phyloP scores from a whole-genome alignment of 2,888 invertebrate species.

The Beris chalybata region DNA sequence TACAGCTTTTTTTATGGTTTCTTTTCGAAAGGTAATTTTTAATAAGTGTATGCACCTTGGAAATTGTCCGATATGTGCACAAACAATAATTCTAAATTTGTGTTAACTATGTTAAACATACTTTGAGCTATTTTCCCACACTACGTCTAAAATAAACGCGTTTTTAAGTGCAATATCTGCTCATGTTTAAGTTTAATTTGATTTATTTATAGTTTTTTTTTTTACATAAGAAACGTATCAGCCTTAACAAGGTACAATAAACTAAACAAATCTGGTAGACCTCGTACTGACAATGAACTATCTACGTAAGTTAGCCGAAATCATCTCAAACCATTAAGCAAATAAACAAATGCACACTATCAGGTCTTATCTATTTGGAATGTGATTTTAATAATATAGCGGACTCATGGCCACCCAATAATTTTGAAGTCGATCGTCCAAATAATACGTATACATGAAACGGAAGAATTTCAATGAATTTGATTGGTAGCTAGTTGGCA shows the following conservation, averaged over 20 bases:
- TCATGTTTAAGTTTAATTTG: neutral
- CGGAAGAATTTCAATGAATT: too few relatives aligned
- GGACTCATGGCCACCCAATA: too few relatives aligned
- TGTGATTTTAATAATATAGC: too few relatives aligned
- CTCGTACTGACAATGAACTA: conserved; percentile 19
- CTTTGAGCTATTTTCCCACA: neutral
- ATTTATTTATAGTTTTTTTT: too few relatives aligned
- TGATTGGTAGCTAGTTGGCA: too few relatives aligned
- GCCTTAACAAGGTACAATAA: conserved; percentile 3
- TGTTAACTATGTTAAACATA: neutral
- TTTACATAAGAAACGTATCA: neutral
- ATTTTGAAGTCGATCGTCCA: too few relatives aligned
- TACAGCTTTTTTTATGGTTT: too few relatives aligned
- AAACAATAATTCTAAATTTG: neutral
- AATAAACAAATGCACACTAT: too few relatives aligned
- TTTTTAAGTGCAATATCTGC: neutral
- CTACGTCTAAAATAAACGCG: neutral
- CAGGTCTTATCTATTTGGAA: too few relatives aligned
- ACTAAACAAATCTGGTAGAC: neutral
- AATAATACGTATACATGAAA: too few relatives aligned
- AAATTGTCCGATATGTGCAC: neutral
- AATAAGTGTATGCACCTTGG: conserved; percentile 4
- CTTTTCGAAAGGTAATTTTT: neutral
- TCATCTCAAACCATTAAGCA: conserved; percentile 4
- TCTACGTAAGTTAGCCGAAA: conserved; percentile 13